Conservation (phyloP, 2,888 invertebrate species). For the Drosophila nr. perissopoda region DNA sequence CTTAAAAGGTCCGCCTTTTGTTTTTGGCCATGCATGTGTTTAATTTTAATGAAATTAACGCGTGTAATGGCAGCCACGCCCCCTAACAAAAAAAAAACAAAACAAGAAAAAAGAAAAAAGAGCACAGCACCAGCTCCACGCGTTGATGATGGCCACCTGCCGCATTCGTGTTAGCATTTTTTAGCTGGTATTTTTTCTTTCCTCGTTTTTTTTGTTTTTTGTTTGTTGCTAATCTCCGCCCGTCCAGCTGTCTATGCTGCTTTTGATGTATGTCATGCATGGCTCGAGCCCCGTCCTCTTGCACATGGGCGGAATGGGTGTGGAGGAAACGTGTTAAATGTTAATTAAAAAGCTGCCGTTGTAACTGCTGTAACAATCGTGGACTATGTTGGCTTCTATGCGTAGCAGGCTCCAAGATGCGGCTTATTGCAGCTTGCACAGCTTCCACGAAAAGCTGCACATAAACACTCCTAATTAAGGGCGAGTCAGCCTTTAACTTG, state of each 20-base stretch:
- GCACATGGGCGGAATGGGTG: conserved; percentile 17
- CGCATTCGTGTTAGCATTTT: conserved; percentile 33
- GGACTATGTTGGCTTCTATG: conserved; percentile 18
- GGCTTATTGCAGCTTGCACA: conserved; percentile 64
- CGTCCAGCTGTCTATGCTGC: conserved; percentile 49
- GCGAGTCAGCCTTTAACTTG: conserved; percentile 40
- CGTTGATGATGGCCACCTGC: conserved; percentile 23
- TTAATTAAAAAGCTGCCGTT: conserved; percentile 73
- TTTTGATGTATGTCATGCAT: conserved; percentile 77
- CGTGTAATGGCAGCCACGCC: conserved; percentile 72
- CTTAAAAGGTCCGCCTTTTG: conserved; percentile 67
- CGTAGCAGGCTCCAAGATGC: conserved; percentile 46
- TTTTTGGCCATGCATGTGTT: conserved; percentile 82
- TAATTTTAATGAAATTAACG: conserved; percentile 83
- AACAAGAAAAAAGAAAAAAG: background rate
- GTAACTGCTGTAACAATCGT: conserved; percentile 40
- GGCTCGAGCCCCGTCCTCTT: conserved; percentile 25
- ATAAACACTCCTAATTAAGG: conserved; percentile 78
- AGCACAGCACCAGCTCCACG: background rate
- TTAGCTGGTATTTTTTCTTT: background rate
- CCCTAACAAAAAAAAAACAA: conserved; percentile 12
- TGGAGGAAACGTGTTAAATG: conserved; percentile 69
- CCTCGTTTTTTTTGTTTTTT: conserved; percentile 8
- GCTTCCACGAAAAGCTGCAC: conserved; percentile 47
- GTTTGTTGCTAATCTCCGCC: conserved; percentile 47